Evolutionary conservation across 2,113 vertebrate genomes (phyloP).

Genomic region (Sinocyclocheilus rhinocerous): DNA sequence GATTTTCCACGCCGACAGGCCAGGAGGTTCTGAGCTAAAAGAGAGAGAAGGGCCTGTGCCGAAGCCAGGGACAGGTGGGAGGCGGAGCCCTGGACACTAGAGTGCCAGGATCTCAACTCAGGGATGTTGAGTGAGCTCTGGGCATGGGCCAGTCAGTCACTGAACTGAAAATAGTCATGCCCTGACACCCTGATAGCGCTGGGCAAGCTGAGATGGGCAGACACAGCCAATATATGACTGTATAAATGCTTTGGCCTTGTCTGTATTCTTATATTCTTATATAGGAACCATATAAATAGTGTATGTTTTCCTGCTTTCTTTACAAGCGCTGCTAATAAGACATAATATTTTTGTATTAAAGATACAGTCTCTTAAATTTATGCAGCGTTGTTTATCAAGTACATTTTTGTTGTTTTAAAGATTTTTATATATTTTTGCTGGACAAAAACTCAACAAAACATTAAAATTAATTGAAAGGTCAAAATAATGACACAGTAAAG

Average conservation of each 20-base stretch:
- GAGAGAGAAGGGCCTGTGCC: conserved; percentile 39
- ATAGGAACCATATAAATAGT: not conserved
- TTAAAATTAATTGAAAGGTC: too few relatives aligned
- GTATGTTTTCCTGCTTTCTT: not conserved
- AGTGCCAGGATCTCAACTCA: conserved; percentile 70
- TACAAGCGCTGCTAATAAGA: not conserved
- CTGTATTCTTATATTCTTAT: not conserved
- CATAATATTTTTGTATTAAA: not conserved
- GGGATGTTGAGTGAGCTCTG: conserved; percentile 57
- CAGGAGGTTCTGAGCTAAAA: conserved; percentile 66
- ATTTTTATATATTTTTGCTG: not conserved
- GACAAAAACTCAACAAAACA: too few relatives aligned
- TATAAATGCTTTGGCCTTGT: not conserved
- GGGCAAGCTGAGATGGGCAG: conserved; percentile 25
- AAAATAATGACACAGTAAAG: not conserved
- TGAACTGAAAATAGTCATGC: conserved; percentile 74
- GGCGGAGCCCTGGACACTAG: conserved; percentile 58
- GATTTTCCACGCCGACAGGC: conserved; percentile 78
- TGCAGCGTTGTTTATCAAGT: not conserved
- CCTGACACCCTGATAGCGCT: conserved; percentile 57
- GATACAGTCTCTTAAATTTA: not conserved
- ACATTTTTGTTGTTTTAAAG: not conserved
- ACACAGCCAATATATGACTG: conserved; percentile 39
- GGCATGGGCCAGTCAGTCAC: conserved; percentile 69
- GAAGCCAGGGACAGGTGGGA: conserved; percentile 78